phyloP scores from a whole-genome alignment of 1,140 invertebrate species.

The Aporrectodea caliginosa region DNA sequence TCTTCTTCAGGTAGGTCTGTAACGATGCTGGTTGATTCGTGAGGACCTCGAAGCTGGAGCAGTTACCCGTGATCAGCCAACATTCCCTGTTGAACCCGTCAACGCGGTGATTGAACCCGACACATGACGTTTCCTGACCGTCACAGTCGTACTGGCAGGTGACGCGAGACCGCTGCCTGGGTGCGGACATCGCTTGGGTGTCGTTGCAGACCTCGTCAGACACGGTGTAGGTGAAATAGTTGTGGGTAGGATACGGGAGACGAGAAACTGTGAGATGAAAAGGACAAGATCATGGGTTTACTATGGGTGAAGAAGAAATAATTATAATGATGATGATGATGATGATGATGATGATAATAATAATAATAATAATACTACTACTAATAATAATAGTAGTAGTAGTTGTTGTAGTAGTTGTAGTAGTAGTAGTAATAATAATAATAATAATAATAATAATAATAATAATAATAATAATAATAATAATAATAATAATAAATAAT shows the following conservation, averaged over 20 bases:
- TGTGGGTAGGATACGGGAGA: not conserved
- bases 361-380: too few relatives aligned
- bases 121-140: not conserved
- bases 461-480: too few relatives aligned
- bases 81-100: not conserved
- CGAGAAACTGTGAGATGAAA: not conserved
- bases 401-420: too few relatives aligned
- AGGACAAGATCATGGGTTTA: too few relatives aligned
- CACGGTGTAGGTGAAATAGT: not conserved
- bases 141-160: not conserved
- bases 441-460: too few relatives aligned
- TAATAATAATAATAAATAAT: too few relatives aligned
- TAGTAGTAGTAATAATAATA: too few relatives aligned
- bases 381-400: too few relatives aligned
- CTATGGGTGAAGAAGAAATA: too few relatives aligned
- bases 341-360: too few relatives aligned
- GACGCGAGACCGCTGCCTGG: not conserved
- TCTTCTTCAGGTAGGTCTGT: not conserved
- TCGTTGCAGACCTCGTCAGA: not conserved
- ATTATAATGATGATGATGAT: too few relatives aligned
- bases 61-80: not conserved
- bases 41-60: not conserved
- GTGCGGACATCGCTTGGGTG: not conserved
- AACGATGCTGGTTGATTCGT: not conserved
- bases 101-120: not conserved